phyloP scores from a whole-genome alignment of 2,888 invertebrate genomes.

The Schizaphis graminum region DNA sequence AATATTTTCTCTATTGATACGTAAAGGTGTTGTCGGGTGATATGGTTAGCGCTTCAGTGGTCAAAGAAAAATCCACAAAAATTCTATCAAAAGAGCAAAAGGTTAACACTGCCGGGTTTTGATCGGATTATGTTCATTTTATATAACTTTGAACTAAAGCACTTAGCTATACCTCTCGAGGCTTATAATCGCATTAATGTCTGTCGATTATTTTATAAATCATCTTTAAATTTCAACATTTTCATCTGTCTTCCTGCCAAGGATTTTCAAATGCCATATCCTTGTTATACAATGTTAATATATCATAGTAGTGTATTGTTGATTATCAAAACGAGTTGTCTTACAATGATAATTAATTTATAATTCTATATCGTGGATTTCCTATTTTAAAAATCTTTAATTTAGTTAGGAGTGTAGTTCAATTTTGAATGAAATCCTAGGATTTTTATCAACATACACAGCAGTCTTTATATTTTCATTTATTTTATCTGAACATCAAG shows the following conservation, averaged over 20 bases:
- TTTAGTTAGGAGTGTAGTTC: neutral
- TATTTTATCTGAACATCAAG: neutral
- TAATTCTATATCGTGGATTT: neutral
- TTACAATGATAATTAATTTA: neutral
- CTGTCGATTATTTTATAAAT: slow-evolving; percentile 39
- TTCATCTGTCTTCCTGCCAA: neutral
- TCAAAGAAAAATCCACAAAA: neutral
- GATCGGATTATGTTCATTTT: slow-evolving; percentile 43
- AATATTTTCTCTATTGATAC: slow-evolving; percentile 14
- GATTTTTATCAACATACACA: neutral
- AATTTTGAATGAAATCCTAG: neutral
- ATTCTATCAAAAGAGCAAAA: slow-evolving; percentile 6
- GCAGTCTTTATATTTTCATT: neutral
- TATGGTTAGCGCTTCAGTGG: neutral
- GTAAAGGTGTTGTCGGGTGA: neutral
- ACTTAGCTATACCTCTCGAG: slow-evolving; percentile 9
- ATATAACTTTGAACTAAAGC: slow-evolving; percentile 30
- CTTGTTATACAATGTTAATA: neutral
- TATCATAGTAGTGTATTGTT: neutral
- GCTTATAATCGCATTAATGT: slow-evolving; percentile 41
- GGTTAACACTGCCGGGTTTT: slow-evolving; percentile 32
- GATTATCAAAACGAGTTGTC: neutral
- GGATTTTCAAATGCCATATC: neutral
- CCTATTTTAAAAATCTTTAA: neutral
- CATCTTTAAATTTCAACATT: neutral